A percentile compares a stretch with the other conserved stretches of the same genome.
phyloP scores from a whole-genome alignment of 1,140 invertebrate genomes.

The Andrena cerasifolii region DNA sequence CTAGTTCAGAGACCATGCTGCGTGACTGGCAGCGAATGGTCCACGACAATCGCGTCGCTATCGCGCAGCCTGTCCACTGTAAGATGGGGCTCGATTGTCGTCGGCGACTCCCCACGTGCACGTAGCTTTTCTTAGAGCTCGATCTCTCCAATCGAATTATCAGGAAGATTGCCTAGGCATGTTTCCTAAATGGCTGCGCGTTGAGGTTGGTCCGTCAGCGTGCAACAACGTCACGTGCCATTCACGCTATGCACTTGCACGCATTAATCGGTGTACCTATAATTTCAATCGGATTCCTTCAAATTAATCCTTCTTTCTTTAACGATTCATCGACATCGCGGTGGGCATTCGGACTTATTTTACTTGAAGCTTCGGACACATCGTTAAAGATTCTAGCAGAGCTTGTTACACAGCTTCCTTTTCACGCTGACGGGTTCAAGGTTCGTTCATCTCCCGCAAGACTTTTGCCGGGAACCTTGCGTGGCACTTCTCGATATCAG shows the following conservation, averaged over 20 bases:
- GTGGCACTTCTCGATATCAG: slow-evolving; percentile 5
- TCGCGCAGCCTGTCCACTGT: no score
- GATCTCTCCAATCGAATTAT: slow-evolving; percentile 6
- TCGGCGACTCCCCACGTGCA: not conserved
- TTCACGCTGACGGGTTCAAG: not conserved
- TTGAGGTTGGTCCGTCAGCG: not conserved
- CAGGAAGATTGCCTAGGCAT: not conserved
- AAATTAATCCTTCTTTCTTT: no score
- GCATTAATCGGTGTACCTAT: not conserved
- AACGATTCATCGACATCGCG: no score
- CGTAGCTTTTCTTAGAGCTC: slow-evolving; percentile 16
- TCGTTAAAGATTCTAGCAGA: no score
- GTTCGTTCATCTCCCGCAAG: slow-evolving; percentile 7
- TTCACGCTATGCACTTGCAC: not conserved
- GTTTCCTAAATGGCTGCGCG: not conserved
- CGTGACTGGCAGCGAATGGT: not conserved
- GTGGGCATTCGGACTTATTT: no score
- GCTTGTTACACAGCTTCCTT: not conserved
- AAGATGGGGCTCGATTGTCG: not conserved
- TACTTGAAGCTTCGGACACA: no score
- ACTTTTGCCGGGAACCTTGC: slow-evolving; percentile 17
- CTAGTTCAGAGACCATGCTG: slow-evolving; percentile 29
- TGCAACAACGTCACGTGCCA: not conserved
- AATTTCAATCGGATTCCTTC: not conserved
- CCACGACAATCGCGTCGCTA: not conserved